A percentile compares a stretch with the other conserved stretches of the same genome.
phyloP scores from a whole-genome alignment of 2,888 invertebrate genomes.

The Microdon myrmicae region DNA sequence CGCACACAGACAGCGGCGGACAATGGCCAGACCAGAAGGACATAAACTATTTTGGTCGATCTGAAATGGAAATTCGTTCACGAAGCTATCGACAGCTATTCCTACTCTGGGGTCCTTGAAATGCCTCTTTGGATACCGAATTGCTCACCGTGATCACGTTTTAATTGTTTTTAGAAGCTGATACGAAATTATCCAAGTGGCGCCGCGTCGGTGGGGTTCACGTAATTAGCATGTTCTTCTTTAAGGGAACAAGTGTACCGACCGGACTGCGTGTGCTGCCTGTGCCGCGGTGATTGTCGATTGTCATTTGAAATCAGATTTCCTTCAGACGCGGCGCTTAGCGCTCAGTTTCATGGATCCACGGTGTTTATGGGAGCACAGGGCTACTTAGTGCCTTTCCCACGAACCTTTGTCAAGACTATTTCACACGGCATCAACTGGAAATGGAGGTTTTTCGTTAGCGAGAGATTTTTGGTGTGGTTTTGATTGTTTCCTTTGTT shows the following conservation, averaged over 20 bases:
- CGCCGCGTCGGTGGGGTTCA: constrained; percentile 49
- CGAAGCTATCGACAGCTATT: no score
- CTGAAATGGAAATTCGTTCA: constrained; percentile 44
- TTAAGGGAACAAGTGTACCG: constrained; percentile 23
- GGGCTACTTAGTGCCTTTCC: constrained; percentile 31
- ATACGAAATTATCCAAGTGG: constrained; percentile 45
- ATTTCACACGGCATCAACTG: constrained; percentile 22
- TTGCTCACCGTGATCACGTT: constrained; percentile 50
- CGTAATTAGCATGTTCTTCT: constrained; percentile 47
- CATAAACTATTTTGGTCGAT: constrained; percentile 46
- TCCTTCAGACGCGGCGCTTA: constrained; percentile 12
- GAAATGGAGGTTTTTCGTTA: constrained; percentile 18
- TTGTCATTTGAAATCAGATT: constrained; percentile 29
- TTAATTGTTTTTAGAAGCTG: constrained; percentile 46
- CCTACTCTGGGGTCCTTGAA: constrained; percentile 29
- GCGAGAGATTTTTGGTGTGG: constrained; percentile 1
- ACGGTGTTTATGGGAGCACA: constrained; percentile 14
- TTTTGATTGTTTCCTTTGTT: no score
- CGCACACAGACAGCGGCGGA: constrained; percentile 20
- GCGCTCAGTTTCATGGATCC: background rate
- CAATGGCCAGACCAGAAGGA: no score
- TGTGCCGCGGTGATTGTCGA: constrained; percentile 18
- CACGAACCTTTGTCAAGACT: constrained; percentile 18
- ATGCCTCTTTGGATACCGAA: constrained; percentile 35
- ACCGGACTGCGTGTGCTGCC: constrained; percentile 35